Percentiles rank a stretch among this genome's conserved stretches.
phyloP scores from a whole-genome alignment of 2,113 vertebrate species.

The Neolamprologus falcicula region DNA sequence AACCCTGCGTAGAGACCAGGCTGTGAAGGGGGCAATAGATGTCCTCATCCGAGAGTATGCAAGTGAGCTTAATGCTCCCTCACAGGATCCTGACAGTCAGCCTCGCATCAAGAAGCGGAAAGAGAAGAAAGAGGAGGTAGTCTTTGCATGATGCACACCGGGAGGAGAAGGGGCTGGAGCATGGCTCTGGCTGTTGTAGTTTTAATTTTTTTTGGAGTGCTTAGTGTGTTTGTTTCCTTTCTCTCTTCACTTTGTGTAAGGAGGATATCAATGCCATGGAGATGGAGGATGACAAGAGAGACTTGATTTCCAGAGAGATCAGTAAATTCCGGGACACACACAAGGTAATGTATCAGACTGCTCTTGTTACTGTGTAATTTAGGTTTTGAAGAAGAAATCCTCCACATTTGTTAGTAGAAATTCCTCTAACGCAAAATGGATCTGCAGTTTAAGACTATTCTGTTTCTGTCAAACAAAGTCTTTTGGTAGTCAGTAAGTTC shows the following conservation, averaged over 20 bases:
- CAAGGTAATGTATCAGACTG: constrained; percentile 83
- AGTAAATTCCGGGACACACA: constrained; percentile 99
- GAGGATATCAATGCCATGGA: constrained; percentile 99
- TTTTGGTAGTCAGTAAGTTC: background rate
- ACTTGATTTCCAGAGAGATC: constrained; percentile 99
- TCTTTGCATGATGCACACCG: background rate
- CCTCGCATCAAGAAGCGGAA: constrained; percentile 96
- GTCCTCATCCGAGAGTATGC: constrained; percentile 95
- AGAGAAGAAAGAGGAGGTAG: constrained; percentile 98
- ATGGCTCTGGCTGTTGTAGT: background rate
- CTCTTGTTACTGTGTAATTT: background rate
- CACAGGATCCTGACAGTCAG: constrained; percentile 89
- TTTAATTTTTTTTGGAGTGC: background rate
- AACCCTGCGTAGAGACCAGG: constrained; percentile 88
- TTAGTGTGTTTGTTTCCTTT: constrained; percentile 5
- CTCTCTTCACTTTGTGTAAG: constrained; percentile 49
- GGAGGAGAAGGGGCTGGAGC: background rate
- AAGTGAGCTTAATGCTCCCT: constrained; percentile 92
- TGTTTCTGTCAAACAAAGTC: background rate
- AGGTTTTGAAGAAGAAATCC: constrained; percentile 7
- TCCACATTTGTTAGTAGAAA: constrained; percentile 2
- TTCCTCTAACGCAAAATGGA: background rate
- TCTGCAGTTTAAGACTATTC: background rate
- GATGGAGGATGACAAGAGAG: constrained; percentile 99
- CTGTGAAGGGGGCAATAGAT: constrained; percentile 92